Evolutionary conservation across 2,797 vertebrate genomes (phyloP).

Genomic region (Danionella dracula): DNA sequence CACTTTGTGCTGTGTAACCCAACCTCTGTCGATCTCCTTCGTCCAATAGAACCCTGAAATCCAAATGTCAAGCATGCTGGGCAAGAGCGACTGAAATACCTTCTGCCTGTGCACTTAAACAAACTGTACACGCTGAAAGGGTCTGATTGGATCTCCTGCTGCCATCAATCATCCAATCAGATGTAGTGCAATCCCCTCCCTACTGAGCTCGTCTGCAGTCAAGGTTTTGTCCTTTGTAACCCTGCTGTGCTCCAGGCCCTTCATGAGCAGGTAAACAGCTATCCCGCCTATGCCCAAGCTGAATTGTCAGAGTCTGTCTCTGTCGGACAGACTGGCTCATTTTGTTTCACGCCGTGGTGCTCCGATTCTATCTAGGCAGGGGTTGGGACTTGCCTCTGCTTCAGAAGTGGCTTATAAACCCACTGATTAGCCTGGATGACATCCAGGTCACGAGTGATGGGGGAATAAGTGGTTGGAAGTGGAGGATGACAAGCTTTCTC

Average conservation of each 20-base stretch:
- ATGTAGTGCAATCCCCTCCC: slow-evolving; percentile 84
- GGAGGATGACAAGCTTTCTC: slow-evolving; percentile 29
- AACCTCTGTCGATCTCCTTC: slow-evolving; percentile 8
- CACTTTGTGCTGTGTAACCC: slow-evolving; percentile 26
- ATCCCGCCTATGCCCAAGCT: slow-evolving; percentile 56
- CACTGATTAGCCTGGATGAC: slow-evolving; percentile 42
- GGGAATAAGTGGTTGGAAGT: slow-evolving; percentile 19
- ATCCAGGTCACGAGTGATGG: slow-evolving; percentile 42
- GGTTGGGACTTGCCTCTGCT: slow-evolving; percentile 35
- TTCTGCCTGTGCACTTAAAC: slow-evolving; percentile 83
- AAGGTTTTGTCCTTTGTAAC: slow-evolving; percentile 73
- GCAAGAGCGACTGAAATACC: slow-evolving; percentile 47
- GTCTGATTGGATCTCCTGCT: slow-evolving; percentile 85
- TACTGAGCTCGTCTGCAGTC: slow-evolving; percentile 75
- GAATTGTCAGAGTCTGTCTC: slow-evolving; percentile 48
- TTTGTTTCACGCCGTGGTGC: slow-evolving; percentile 39
- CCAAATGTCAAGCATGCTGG: slow-evolving; percentile 45
- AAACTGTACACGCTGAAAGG: slow-evolving; percentile 83
- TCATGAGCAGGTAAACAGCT: slow-evolving; percentile 64
- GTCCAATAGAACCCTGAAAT: slow-evolving; percentile 27
- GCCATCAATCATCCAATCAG: slow-evolving; percentile 94
- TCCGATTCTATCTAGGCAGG: slow-evolving; percentile 32
- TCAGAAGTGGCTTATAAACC: slow-evolving; percentile 41
- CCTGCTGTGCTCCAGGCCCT: slow-evolving; percentile 55
- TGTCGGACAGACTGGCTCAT: slow-evolving; percentile 53